phyloP scores from a whole-genome alignment of 2,113 vertebrate species.

The Ageneiosus marmoratus region DNA sequence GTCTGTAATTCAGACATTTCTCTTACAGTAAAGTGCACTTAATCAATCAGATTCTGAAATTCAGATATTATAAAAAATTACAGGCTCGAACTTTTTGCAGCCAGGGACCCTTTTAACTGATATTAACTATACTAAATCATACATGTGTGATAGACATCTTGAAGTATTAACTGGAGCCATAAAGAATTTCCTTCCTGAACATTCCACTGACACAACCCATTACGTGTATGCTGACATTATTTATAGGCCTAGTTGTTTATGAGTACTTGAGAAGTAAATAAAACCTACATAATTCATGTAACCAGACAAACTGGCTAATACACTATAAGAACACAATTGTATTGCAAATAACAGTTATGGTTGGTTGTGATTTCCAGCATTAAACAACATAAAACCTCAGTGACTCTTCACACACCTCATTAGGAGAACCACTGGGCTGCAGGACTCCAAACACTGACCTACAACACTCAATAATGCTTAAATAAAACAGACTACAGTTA shows the following conservation, averaged over 20 bases:
- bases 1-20: slow-evolving; percentile 19
- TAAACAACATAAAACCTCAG: not conserved
- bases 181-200: not conserved
- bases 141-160: too few relatives aligned
- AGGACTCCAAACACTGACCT: slow-evolving; percentile 46
- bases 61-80: slow-evolving; percentile 58
- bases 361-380: not conserved
- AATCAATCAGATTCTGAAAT: slow-evolving; percentile 56
- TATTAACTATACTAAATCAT: not conserved
- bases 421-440: not conserved
- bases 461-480: slow-evolving; percentile 26
- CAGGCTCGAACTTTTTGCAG: slow-evolving; percentile 32
- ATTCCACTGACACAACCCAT: not conserved
- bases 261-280: not conserved
- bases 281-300: not conserved
- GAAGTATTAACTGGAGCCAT: not conserved
- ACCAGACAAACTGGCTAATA: not conserved
- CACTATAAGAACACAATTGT: not conserved
- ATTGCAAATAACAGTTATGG: not conserved
- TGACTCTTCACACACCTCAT: not conserved
- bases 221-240: not conserved
- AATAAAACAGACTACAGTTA: not conserved
- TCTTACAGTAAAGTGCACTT: slow-evolving; percentile 78
- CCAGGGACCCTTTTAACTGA: not conserved
- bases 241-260: not conserved